Conservation (phyloP, 2,888 invertebrate species). For the Xestia xanthographa region DNA sequence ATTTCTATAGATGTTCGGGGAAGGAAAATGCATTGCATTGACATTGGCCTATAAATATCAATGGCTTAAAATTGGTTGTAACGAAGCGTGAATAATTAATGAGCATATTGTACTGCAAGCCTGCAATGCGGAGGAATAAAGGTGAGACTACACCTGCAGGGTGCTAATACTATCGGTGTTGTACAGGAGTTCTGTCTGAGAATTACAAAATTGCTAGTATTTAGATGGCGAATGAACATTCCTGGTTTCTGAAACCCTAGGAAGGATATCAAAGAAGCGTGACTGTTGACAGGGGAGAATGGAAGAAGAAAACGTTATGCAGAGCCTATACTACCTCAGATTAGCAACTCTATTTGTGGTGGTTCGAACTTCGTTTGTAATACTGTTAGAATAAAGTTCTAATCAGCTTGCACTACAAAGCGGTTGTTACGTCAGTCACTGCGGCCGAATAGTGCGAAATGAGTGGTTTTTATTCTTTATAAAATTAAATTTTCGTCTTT, state of each 20-base stretch:
- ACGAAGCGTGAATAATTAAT: constrained; percentile 52
- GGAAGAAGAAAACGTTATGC: neutral
- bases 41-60: constrained; percentile 57
- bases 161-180: neutral
- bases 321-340: too few species aligned
- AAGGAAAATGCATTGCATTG: constrained; percentile 62
- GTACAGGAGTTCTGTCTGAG: neutral
- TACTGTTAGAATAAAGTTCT: too few species aligned
- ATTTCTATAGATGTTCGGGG: constrained; percentile 38
- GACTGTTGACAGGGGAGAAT: neutral
- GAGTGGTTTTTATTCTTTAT: too few species aligned
- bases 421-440: too few species aligned
- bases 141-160: constrained; percentile 19
- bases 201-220: neutral
- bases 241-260: neutral
- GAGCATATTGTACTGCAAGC: constrained; percentile 39
- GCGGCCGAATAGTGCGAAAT: too few species aligned
- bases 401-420: too few species aligned
- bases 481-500: too few species aligned
- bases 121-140: constrained; percentile 39
- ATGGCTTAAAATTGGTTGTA: constrained; percentile 37
- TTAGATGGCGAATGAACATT: neutral
- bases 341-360: too few species aligned
- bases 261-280: neutral
- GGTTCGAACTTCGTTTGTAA: too few species aligned